Evolutionary conservation across 2,113 vertebrate genomes (phyloP), one percentile per base, ranked within the genome.

Genomic region (Bagarius yarrelli): DNA sequence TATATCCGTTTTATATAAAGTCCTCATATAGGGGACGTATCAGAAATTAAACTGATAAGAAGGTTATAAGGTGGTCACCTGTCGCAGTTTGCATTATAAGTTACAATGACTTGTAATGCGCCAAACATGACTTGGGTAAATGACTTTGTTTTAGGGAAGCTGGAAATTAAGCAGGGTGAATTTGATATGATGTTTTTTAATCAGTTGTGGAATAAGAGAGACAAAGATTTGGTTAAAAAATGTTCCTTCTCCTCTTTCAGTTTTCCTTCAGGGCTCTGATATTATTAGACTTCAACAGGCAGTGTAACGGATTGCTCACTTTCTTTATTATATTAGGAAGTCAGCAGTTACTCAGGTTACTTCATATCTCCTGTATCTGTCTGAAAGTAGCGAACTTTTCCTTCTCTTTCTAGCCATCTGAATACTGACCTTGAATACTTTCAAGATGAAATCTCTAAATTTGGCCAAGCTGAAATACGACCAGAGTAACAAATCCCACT

Each of bases 321-420:
- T 47, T 74, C 77, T 80, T 86, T 83, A 84, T 82, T 84, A 70
- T 84, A 61, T 86, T 86, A 76, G 53, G 60, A 40, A 76, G 80
- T 86, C 83, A 86, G 85, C 85, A 75, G 53, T 86, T 86, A 82
- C 73, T 77, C 73, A 21, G 52, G 67, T 86, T 84, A 50, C 67
- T 56, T 23, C 52, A 34, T 72, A 61, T 47, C 66, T 61, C 47
- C 80, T 78, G 57, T 63, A 78, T 75, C 76, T 11, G 27, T 81
- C 77, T 79, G 52, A 30, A 55, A 84, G 81, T 78, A 81, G 61
- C 78, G 13, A 70, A 57, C 55, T 30, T 47, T 56, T 63, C n/a
- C 55, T 34, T 67, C 67, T 79, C 25, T 57, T 53, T 61, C 47
- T 34, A 66, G 67, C 70, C n/a, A 52, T 21, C 11, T 34, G 76